Evolutionary conservation across 2,888 invertebrate species (phyloP), one percentile per base, ranked within the genome.

Genomic region (Oscheius sp.): DNA sequence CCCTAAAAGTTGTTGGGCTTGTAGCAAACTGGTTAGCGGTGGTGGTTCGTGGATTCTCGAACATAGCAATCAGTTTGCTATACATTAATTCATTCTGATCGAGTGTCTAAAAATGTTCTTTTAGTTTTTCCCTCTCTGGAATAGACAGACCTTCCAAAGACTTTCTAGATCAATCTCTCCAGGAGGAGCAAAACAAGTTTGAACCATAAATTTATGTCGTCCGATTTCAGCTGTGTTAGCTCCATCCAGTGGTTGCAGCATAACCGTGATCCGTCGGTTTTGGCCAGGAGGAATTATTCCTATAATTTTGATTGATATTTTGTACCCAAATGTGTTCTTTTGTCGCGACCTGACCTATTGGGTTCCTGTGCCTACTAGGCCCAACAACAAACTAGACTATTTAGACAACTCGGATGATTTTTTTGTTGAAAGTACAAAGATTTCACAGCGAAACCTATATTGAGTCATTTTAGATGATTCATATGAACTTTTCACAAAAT

Each of bases 191-290:
- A 93, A 91, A 84, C 95, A 91, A 79, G 95, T 93, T 89, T 98
- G 97, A 82, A 98, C 96, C 97, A 98, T 98, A 88, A 99, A 99
- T 91, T 99, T 98, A 90, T 98, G 98, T 90, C 96, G 96, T 88
- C 93, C 94, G 6, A 73, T 72, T 29, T 79, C 78, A 8, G 65
- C 46, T 31, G 73, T 73, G 34, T 69, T 72, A 23, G 64, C 55
- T n/a, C 65, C 65, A 20, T 79, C 81, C 10, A 77, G 39, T 10
- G 81, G 81, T 70, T 81, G 79, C 84, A 98, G 91, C 89, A 94
- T 95, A 85, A 98, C 97, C 94, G 90, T 82, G 81, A 82, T 69
- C 23, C 64, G 70, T 48, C 72, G 71, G 17, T 58, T 37, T 20
- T 80, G 79, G 3, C 74, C 74, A 0, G 79, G 69, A 65, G 70